Conservation (phyloP, 2,888 invertebrate species). For the Exocentrus adspersus region DNA sequence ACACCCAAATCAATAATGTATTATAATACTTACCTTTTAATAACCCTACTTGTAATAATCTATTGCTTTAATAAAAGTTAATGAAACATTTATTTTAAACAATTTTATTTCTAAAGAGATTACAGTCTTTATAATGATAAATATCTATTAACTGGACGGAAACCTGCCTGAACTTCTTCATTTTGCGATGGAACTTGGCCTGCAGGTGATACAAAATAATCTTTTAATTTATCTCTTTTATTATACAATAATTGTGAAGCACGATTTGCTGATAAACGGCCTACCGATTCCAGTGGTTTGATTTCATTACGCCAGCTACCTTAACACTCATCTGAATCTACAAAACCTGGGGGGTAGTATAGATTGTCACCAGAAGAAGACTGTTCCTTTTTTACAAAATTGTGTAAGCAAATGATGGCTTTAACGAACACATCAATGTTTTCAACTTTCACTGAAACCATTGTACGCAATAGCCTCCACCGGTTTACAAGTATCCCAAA, state of each 20-base stretch:
- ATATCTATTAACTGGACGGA: no score
- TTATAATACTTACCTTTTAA: no score
- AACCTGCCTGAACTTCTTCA: not conserved
- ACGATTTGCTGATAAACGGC: no score
- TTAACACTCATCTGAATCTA: no score
- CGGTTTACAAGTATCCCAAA: not conserved
- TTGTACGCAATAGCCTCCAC: not conserved
- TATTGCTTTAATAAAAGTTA: not conserved
- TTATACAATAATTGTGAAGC: not conserved
- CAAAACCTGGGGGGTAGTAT: no score
- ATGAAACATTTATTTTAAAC: not conserved
- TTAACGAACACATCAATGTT: not conserved
- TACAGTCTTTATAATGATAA: no score
- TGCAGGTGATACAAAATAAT: not conserved
- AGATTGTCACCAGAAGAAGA: not conserved
- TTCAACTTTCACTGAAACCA: not conserved
- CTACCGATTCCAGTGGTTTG: no score
- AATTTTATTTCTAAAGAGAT: no score
- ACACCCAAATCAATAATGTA: no score
- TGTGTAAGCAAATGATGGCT: not conserved
- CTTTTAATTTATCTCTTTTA: not conserved
- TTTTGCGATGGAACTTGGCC: not conserved
- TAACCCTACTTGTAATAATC: not conserved
- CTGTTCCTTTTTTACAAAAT: not conserved
- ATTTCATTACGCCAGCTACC: no score